Base-by-base conservation (phyloP, 1,140 invertebrate species). In the Bombus cullumanus region DNA sequence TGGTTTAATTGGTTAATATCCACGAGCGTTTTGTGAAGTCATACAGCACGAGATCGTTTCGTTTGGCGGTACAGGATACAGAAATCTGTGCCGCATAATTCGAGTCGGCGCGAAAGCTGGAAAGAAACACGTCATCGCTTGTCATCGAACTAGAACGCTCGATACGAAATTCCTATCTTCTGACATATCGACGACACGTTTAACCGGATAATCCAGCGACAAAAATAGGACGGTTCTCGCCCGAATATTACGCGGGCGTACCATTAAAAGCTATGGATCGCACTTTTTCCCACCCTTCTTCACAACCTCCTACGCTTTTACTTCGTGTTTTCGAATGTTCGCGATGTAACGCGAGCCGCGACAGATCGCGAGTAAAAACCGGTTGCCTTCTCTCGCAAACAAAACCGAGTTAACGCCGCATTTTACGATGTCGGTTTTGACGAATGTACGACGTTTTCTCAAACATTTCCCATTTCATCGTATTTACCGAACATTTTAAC, bases 61-160 rank as follows among this genome's bases (percentile, higher is more conserved):
- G 31, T 53, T 13, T 12, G 31, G 28, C 53, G 6, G 18, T 39
- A 73, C 66, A 64, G 37, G 76, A 80, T 34, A 62, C 77, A 64
- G 53, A 85, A 72, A 85, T 85, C 77, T 34, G 74, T 53, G 57
- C 18, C 68, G 57, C 53, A 72, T 72, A 47, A 80, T 79, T 79
- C 66, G 71, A 69, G 39, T 28, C 53, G 37, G 28, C 22, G 43
- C 47, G 80, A 76, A 76, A 75, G 72, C 47, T 71, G 53, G 34
- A 57, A 75, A 76, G 71, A 47, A 68, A 86, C 80, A 71, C 72
- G 80, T 80, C 76, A 84, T 79, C 76, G 68, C n/a, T 31, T 59
- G 69, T 80, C 84, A 68, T 86, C 86, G 81, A 93, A 93, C 87
- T 90, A 89, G 89, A 89, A 90, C 88, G 87, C 87, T 90, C 86